A percentile compares a stretch with the other conserved stretches of the same genome.
phyloP scores from a whole-genome alignment of 2,113 vertebrate species.

The Gila orcuttii region DNA sequence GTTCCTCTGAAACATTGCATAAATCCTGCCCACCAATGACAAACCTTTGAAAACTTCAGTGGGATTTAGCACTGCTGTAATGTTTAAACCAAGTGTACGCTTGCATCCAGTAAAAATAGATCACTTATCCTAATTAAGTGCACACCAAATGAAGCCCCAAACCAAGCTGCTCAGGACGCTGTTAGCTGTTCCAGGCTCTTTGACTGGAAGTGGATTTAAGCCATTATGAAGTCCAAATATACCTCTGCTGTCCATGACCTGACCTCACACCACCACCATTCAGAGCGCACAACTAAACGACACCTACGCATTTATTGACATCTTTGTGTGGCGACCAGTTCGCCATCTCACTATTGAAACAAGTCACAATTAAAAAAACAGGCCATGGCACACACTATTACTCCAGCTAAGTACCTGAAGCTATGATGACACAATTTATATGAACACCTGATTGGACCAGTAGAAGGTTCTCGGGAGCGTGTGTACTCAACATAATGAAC shows the following conservation, averaged over 20 bases:
- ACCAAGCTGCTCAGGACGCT: constrained; percentile 57
- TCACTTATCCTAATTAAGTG: constrained; percentile 51
- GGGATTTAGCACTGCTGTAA: not conserved
- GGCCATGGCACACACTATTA: not conserved
- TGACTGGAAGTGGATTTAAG: constrained; percentile 67
- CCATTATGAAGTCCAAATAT: constrained; percentile 72
- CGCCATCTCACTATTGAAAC: not conserved
- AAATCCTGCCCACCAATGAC: not conserved
- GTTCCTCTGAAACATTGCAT: not conserved
- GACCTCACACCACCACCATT: constrained; percentile 43
- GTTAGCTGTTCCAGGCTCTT: constrained; percentile 68
- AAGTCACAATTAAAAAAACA: not conserved
- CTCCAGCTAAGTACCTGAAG: not conserved
- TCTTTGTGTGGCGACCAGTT: not conserved
- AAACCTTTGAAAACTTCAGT: not conserved
- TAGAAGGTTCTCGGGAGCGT: not conserved
- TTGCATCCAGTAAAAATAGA: constrained; percentile 46
- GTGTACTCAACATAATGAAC: not conserved
- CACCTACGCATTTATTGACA: constrained; percentile 1
- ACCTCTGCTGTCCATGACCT: constrained; percentile 34
- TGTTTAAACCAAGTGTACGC: not conserved
- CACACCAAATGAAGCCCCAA: constrained; percentile 43
- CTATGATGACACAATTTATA: not conserved
- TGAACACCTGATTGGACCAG: not conserved
- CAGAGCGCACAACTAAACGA: not conserved